Base-by-base conservation (phyloP, 2,888 invertebrate genomes). In the Epistrophe grossulariae region DNA sequence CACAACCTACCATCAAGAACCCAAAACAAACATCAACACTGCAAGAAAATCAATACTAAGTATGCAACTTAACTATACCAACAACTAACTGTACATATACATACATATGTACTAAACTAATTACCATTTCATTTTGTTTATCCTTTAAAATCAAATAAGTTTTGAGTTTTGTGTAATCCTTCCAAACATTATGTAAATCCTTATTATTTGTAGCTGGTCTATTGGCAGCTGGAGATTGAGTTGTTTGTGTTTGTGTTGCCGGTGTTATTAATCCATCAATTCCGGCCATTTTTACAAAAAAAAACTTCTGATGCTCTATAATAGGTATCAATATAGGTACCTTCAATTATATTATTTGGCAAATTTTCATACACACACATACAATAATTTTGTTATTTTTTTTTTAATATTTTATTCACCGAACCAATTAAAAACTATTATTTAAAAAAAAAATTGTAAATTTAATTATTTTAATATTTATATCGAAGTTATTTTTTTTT, bases 71-170 rank as follows among this genome's bases (percentile, higher is more conserved):
- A 24, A 24, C 24, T 24, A 24, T 24, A 24, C 24, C 1, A 24
- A 24, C 24, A 24, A 24, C 24, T 24, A 24, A 24, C 24, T 24
- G 3, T 3, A 24, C 24, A 24, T 24, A n/a, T n/a, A n/a, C n/a
- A n/a, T n/a, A n/a, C n/a, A n/a, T n/a, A n/a, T n/a, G n/a, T n/a
- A n/a, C n/a, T n/a, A n/a, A 31, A 31, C 24, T 24, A 62, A n/a
- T n/a, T 81, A 92, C 92, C 92, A 92, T 91, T 89, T 90, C 91
- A 76, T 88, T 90, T 89, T 91, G 90, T 88, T 91, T 91, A 89
- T 92, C 92, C 89, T 92, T 92, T 6, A 91, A 90, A 73, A 92
- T 91, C 35, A 92, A 89, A 90, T 92, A 92, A 1, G 92, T 92
- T 88, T 92, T 92, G 10, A 91, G 84, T 89, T 92, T 92, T 45